Evolutionary conservation across 2,888 invertebrate species (phyloP), one percentile per base, ranked within the genome.

Genomic region (Lithophane leautieri): DNA sequence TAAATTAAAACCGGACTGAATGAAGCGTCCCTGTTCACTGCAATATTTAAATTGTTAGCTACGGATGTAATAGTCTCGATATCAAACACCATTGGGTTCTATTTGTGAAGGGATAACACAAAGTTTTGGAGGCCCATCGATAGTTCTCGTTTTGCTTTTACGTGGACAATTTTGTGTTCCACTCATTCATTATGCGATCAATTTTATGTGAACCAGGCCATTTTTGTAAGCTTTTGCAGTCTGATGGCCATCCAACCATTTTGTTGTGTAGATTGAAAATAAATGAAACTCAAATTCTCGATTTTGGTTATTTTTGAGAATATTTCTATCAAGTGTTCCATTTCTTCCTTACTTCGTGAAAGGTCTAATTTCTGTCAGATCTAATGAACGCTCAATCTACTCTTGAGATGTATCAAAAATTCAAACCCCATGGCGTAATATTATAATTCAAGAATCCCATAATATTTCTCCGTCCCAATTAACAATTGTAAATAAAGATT

Each of bases 1-100:
- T 50, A 74, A 83, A 85, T 79, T 87, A 79, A 83, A 78, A 62
- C 56, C 19, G 22, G 47, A 56, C 54, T 72, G 40, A 58, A 75
- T 63, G 67, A 40, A 25, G 40, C 22, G 58, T 28, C 9, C n/a
- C 40, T 4, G 40, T 47, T 56, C 12, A 61, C 40, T 73, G 66
- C 14, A 50, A 58, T 74, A 69, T 74, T 76, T 62, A 76, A 28
- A 61, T 40, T 68, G 34, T 70, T 65, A 52, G 44, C 4, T 65
- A 7, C 44, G 40, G 11, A 40, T 44, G 56, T 19, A 75, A 75
- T 61, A 70, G 56, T 58, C 14, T 63, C 25, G n/a, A 40, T 62
- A 34, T 1, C 34, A 58, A 68, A 78, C 19, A 63, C 14, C 14
- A 25, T 67, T 58, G 22, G 16, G 8, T 2, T 63, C 9, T 40